Evolutionary conservation across 1,140 invertebrate genomes (phyloP), one percentile per base, ranked within the genome.

Genomic region (Steinernema khuongi): DNA sequence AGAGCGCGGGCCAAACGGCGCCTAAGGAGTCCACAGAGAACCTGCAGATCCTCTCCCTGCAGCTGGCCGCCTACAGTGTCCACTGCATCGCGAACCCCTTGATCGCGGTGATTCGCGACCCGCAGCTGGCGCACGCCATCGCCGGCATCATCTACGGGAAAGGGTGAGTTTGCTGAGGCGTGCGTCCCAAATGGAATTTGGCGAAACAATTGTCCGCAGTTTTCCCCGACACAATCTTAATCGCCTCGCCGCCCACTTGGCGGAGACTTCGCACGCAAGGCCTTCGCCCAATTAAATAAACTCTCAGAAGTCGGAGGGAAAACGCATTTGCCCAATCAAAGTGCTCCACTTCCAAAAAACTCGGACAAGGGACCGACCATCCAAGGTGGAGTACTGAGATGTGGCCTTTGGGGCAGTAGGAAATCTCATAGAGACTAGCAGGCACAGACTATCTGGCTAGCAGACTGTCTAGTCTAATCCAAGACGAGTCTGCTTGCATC

Each of bases 61-160:
- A 60, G 19, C 50, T 60, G 7, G 50, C 50, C 50, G 50, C 50
- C 11, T 60, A 60, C 50, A 60, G 50, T 60, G 50, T 60, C 26
- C 50, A 60, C 22, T 60, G 50, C 50, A 60, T 60, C 22, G 50
- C 50, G 50, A 60, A 60, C 26, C 50, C 50, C 2, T 22, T 72
- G 26, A 72, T 72, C 30, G 33, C 71, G n/a, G 66, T 72, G 28
- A 32, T 72, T 14, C 29, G 71, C 14, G 71, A 72, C 66, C 71
- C 44, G 19, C 7, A 66, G 14, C 71, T 72, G 18, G 31, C 66
- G 19, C 31, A 44, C 14, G 71, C 71, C n/a, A 72, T 72, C 14
- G 60, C n/a, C 31, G 43, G 71, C 66, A 66, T 72, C 26, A 66
- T 72, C 66, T 66, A 72, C 41, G 60, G 43, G 28, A 72, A 72